Evolutionary conservation across 2,797 vertebrate genomes (phyloP).

Genomic region (Aerospiza tachiro): DNA sequence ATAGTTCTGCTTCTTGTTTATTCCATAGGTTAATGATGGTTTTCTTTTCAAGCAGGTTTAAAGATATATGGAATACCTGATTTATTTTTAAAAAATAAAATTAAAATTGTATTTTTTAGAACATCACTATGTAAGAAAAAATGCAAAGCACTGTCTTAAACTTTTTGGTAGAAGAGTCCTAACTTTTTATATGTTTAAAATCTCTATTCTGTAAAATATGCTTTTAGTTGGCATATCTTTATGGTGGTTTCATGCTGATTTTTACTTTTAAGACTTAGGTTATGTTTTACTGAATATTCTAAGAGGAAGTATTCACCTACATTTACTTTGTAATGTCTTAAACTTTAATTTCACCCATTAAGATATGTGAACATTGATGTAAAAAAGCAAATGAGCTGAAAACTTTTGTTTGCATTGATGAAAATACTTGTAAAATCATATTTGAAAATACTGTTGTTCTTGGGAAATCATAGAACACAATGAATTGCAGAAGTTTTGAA

Average conservation of each 20-base stretch:
- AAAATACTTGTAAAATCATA: background rate
- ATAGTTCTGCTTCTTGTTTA: background rate
- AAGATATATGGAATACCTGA: fast-evolving
- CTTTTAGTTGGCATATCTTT: background rate
- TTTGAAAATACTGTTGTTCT: background rate
- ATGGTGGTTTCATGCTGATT: background rate
- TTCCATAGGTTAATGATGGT: background rate
- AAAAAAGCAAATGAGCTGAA: background rate
- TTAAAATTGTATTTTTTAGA: background rate
- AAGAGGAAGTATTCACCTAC: background rate
- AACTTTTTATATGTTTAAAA: background rate
- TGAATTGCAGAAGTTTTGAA: background rate
- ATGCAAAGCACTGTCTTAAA: background rate
- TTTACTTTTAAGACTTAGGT: background rate
- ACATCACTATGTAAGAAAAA: background rate
- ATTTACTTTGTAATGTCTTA: background rate
- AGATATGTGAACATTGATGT: background rate
- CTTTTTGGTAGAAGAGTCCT: background rate
- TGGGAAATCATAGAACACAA: background rate
- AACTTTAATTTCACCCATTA: background rate
- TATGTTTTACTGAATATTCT: background rate
- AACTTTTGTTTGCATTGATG: background rate
- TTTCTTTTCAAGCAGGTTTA: background rate
- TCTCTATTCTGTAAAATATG: background rate
- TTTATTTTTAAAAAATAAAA: background rate